Percentiles rank a stretch among this genome's conserved stretches.
phyloP scores from a whole-genome alignment of 2,888 invertebrate genomes.

The Uropetala carovei region DNA sequence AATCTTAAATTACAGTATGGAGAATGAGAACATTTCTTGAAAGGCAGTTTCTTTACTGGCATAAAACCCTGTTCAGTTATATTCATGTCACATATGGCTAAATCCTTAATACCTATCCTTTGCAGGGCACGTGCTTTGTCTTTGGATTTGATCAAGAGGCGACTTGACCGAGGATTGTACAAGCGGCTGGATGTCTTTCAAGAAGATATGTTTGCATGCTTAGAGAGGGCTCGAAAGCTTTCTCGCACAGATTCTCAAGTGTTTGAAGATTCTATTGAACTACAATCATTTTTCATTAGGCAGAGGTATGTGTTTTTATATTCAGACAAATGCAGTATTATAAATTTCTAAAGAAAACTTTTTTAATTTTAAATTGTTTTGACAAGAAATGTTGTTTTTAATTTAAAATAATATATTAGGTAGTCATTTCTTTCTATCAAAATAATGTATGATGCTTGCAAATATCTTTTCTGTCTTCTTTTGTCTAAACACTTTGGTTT shows the following conservation, averaged over 20 bases:
- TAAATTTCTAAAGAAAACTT: background rate
- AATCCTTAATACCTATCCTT: slow-evolving; percentile 66
- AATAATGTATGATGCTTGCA: no score
- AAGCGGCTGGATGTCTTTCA: slow-evolving; percentile 96
- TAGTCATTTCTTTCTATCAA: no score
- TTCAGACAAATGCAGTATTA: background rate
- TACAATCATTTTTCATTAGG: slow-evolving; percentile 93
- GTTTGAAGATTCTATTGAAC: slow-evolving; percentile 96
- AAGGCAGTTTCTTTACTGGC: slow-evolving; percentile 19
- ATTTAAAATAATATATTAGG: no score
- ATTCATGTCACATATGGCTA: slow-evolving; percentile 59
- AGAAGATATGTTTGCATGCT: slow-evolving; percentile 95
- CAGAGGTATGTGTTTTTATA: slow-evolving; percentile 70
- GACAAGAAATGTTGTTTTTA: background rate
- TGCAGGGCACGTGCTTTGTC: slow-evolving; percentile 88
- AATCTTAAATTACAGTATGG: no score
- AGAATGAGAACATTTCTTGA: background rate
- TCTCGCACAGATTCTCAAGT: slow-evolving; percentile 95
- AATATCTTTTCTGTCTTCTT: no score
- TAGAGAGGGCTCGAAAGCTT: slow-evolving; percentile 90
- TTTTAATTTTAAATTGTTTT: background rate
- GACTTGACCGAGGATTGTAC: slow-evolving; percentile 94
- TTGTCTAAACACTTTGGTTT: no score
- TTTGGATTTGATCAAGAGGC: slow-evolving; percentile 93
- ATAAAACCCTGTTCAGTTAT: slow-evolving; percentile 59